Evolutionary conservation across 2,888 invertebrate genomes (phyloP), one percentile per base, ranked within the genome.

Genomic region (Clistopyga incitator): DNA sequence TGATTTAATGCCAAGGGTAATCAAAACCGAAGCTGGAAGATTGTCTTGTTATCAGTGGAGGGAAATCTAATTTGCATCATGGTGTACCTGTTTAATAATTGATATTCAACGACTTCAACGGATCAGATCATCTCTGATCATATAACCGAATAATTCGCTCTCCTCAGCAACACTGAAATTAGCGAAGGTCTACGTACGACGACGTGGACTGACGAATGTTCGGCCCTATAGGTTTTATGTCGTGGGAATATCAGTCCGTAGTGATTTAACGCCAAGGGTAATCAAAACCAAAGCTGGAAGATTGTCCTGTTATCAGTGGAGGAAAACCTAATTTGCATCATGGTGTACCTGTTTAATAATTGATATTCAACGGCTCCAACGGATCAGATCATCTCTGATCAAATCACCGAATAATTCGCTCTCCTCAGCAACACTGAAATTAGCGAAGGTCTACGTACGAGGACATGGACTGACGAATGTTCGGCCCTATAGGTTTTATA

Each of bases 1-100:
- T n/a, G n/a, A n/a, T n/a, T n/a, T n/a, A n/a, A 67, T 56, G 45
- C 42, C 56, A 20, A 23, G 29, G 67, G 67, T 76, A 76, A 76
- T 76, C 67, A 45, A 29, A 67, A 45, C 45, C 42, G 11, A 29
- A 56, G 42, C 25, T 25, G n/a, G 54, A 56, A 67, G 45, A 76
- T 67, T 45, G 25, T 18, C 42, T 29, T 75, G 65, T 65, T 75
- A 76, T 76, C 56, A 67, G 76, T 67, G 29, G 67, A 13, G 67
- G 77, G 8, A 45, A 59, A 68, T 59, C 15, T 68, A 68, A 77
- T 77, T 68, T 77, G 38, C 76, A 67, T 76, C 65, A 42, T 38
- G 20, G 34, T n/a, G n/a, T n/a, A n/a, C n/a, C n/a, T n/a, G n/a
- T n/a, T n/a, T n/a, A n/a, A n/a, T n/a, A n/a, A n/a, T n/a, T n/a